These are phyloP conservation scores for Pissodes strobi DNA, from an alignment of 1,140 invertebrate species.

Conservation along the genomic window DNA sequence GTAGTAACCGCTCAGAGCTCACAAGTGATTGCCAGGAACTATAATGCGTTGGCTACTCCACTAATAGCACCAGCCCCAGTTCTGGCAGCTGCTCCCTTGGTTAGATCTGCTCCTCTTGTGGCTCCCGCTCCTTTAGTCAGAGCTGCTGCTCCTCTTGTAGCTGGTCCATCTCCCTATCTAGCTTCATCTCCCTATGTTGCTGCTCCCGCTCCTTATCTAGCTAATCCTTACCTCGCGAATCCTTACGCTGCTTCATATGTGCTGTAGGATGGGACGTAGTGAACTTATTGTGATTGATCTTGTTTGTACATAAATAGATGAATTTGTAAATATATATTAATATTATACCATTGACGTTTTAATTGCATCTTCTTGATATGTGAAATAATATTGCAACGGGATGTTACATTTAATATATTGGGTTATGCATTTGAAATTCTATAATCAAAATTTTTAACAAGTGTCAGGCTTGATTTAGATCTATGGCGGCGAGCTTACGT, in stretches of 20 bases:
- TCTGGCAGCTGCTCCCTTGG: constrained; percentile 53
- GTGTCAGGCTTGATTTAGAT: no score
- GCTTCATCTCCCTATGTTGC: constrained; percentile 25
- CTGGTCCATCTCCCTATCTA: no score
- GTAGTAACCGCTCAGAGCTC: constrained; percentile 67
- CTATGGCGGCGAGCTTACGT: no score
- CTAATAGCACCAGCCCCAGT: constrained; percentile 44
- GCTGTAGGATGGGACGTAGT: constrained; percentile 16
- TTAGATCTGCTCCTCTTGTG: constrained; percentile 49
- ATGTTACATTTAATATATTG: no score
- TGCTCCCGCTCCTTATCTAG: constrained; percentile 42
- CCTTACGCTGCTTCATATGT: constrained; percentile 23
- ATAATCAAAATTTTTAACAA: no score
- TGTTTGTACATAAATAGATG: no score
- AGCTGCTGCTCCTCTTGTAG: constrained; percentile 28
- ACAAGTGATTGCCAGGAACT: constrained; percentile 66
- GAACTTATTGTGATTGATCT: constrained; percentile 16
- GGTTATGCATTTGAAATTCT: no score
- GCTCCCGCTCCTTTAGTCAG: constrained; percentile 38
- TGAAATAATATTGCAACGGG: no score
- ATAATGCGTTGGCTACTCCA: constrained; percentile 60
- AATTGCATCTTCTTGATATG: no score
- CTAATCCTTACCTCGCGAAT: constrained; percentile 41
- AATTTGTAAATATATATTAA: no score
- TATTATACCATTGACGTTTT: no score